Conservation (phyloP, 2,888 invertebrate genomes). For the Autographa pulchrina region DNA sequence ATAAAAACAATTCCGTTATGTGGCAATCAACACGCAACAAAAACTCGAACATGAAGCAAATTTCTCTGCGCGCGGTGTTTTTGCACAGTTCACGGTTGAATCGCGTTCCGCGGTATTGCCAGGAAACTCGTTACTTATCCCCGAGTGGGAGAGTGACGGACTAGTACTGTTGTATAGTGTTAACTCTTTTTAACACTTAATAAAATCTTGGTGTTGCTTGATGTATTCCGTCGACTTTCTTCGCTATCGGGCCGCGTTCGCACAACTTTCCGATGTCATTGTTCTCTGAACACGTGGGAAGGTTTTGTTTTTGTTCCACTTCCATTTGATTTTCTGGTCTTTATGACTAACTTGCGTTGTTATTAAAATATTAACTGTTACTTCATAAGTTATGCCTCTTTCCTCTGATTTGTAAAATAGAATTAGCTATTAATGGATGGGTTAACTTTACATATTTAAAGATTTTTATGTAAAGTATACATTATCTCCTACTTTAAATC, state of each 20-base stretch:
- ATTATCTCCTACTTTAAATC: neutral
- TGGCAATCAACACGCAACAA: conserved; percentile 78
- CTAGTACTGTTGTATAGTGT: conserved; percentile 50
- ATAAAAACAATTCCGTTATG: conserved; percentile 77
- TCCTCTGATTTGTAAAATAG: neutral
- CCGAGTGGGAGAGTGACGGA: conserved; percentile 52
- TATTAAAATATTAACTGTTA: conserved; percentile 24
- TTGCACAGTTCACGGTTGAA: conserved; percentile 78
- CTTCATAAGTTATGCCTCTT: conserved; percentile 6
- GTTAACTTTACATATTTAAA: neutral
- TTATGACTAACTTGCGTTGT: conserved; percentile 36
- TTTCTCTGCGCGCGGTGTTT: conserved; percentile 79
- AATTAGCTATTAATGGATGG: neutral
- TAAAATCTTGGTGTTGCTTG: conserved; percentile 51
- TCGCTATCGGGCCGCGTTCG: conserved; percentile 72
- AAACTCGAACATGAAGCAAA: conserved; percentile 76
- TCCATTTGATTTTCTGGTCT: conserved; percentile 47
- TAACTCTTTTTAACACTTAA: conserved; percentile 59
- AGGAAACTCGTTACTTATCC: conserved; percentile 71
- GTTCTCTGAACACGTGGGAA: conserved; percentile 76
- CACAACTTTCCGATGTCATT: conserved; percentile 84
- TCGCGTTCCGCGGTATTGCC: conserved; percentile 76
- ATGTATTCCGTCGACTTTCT: conserved; percentile 75
- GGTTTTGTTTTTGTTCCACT: conserved; percentile 68
- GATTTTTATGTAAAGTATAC: neutral